Base-by-base conservation (phyloP, 2,113 vertebrate species). In the Aleadryas rufinucha region DNA sequence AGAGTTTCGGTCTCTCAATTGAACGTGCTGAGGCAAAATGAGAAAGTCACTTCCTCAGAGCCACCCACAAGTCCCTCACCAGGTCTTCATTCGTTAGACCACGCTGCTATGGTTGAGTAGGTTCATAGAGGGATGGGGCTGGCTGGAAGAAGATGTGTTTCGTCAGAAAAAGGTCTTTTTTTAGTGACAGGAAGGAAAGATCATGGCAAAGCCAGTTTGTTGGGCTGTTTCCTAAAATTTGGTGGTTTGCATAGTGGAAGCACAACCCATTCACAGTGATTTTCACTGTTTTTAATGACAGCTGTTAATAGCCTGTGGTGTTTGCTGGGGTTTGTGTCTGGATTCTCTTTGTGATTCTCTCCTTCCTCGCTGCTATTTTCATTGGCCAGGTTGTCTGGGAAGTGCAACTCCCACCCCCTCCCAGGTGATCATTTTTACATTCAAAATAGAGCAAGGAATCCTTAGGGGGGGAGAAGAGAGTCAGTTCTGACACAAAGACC, bases 361-460 rank as follows among this genome's bases (percentile, higher is more conserved):
- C 54, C 76, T 90, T 89, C 76, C 27, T 77, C 52, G 2, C 27
- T 72, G 57, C 41, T 69, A 6, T 91, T 94, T 89, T 82, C 80
- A 84, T 91, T 90, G 87, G 87, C 24, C 84, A 96, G 45, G 30
- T 80, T 93, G 49, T 9, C 63, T 79, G 94, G 54, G 66, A 96
- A 94, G 74, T 53, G 57, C 26, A 94, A 17, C 35, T 82, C 59
- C 72, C 80, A 30, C 76, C 47, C 68, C 89, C 59, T 74, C 91
- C 76, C 37, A 26, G 52, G 44, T 70, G 93, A 92, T 63, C 9
- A 19, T 63, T 92, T 92, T 92, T 76, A 41, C 59, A 54, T 93
- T 70, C 76, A 89, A 96, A 97, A 97, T 95, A 93, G 96, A 97
- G 86, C 96, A 97, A 90, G 31, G 64, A 81, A 63, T 87, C 96